These are phyloP conservation scores for Phyllotreta cruciferae DNA, from an alignment of 2,888 invertebrate species.

Conservation along the genomic window DNA sequence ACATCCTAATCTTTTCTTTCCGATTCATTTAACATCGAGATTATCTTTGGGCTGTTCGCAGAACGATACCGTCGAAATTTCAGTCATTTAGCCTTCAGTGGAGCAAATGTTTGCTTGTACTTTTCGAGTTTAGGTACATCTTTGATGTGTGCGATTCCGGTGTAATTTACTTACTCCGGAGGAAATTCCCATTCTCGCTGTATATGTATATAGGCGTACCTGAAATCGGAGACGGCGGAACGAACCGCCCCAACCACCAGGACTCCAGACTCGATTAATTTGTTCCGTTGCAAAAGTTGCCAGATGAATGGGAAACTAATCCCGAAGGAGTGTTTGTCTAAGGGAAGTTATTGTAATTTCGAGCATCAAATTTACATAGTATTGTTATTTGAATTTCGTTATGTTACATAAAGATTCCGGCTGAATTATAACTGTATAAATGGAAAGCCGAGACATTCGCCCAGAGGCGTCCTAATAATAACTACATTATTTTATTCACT, in stretches of 20 bases:
- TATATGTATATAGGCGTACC: neutral
- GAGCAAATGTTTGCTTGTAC: too few species aligned
- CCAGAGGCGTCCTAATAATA: constrained; percentile 3
- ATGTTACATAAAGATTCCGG: constrained; percentile 26
- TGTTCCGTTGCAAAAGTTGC: constrained; percentile 31
- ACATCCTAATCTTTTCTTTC: too few species aligned
- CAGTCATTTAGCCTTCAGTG: too few species aligned
- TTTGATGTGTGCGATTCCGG: too few species aligned
- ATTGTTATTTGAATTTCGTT: constrained; percentile 34
- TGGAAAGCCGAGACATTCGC: neutral
- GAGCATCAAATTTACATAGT: constrained; percentile 36
- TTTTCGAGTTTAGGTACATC: too few species aligned
- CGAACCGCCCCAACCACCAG: too few species aligned
- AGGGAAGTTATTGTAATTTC: constrained; percentile 35
- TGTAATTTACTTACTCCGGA: too few species aligned
- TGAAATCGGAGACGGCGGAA: constrained; percentile 19
- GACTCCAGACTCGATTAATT: constrained; percentile 27
- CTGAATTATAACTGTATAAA: constrained; percentile 16
- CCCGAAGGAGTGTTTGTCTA: constrained; percentile 33
- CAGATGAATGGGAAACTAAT: constrained; percentile 35
- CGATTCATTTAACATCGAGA: too few species aligned
- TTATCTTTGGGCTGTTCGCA: too few species aligned
- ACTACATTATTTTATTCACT: too few species aligned
- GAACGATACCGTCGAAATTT: too few species aligned
- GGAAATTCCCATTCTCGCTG: too few species aligned